Conservation (phyloP, 2,113 vertebrate species). For the Corythoichthys intestinalis region DNA sequence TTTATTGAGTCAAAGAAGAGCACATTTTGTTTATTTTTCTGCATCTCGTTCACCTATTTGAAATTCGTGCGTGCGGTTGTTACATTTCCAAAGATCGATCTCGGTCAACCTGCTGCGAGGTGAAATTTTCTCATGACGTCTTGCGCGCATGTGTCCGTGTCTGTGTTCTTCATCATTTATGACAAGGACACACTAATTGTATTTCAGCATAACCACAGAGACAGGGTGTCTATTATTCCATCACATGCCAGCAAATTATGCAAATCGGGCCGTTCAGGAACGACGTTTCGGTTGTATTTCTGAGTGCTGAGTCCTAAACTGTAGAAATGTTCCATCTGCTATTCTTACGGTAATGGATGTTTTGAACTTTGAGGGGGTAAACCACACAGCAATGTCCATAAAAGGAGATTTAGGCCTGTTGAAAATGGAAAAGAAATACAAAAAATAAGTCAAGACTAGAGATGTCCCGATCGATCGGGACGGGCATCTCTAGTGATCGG, state of each 20-base stretch:
- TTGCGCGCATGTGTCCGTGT: slow-evolving; percentile 5
- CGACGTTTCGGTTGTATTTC: background rate
- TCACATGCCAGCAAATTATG: background rate
- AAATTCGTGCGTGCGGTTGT: slow-evolving; percentile 7
- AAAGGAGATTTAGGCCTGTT: background rate
- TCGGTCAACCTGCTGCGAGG: background rate
- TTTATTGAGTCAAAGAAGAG: slow-evolving; percentile 1
- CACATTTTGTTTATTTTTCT: slow-evolving; percentile 9
- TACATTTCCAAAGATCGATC: slow-evolving; percentile 33
- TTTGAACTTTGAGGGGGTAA: background rate
- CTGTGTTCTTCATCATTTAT: background rate
- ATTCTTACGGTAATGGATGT: background rate
- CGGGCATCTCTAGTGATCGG: no score
- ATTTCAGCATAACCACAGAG: slow-evolving; percentile 10
- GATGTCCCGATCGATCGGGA: no score
- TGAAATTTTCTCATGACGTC: slow-evolving; percentile 26
- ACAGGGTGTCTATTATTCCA: background rate
- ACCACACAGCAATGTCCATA: background rate
- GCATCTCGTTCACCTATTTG: background rate
- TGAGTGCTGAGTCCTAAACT: background rate
- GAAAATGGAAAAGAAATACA: background rate
- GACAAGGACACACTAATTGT: slow-evolving; percentile 3
- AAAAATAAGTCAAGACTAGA: no score
- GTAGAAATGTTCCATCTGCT: background rate
- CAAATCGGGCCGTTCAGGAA: background rate